These are phyloP conservation scores for Molanna angustata DNA, from an alignment of 2,888 invertebrate species.

Conservation along the genomic window DNA sequence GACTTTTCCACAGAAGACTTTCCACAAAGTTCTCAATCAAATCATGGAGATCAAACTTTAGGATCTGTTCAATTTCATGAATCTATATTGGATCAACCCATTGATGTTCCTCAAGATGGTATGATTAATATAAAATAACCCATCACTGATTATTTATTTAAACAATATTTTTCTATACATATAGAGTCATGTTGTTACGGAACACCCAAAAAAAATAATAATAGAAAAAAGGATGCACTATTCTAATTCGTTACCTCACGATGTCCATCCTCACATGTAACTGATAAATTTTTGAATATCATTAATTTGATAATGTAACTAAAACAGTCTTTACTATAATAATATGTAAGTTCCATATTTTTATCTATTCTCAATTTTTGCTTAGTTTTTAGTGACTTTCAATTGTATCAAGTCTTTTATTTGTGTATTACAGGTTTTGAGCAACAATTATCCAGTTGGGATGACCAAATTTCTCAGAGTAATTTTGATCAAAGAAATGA, in stretches of 20 bases:
- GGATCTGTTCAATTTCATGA: constrained; percentile 30
- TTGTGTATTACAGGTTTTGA: constrained; percentile 39
- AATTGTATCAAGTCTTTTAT: constrained; percentile 4
- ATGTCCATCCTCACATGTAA: too few relatives aligned
- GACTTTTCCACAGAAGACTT: constrained; percentile 65
- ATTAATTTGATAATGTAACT: too few relatives aligned
- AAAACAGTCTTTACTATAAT: too few relatives aligned
- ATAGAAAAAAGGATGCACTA: too few relatives aligned
- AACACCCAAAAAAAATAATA: too few relatives aligned
- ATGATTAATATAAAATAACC: not conserved
- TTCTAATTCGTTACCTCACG: too few relatives aligned
- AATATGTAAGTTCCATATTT: not conserved
- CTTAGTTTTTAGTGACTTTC: not conserved
- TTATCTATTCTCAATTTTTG: not conserved
- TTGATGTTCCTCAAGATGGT: constrained; percentile 64
- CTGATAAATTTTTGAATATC: too few relatives aligned
- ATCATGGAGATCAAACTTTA: not conserved
- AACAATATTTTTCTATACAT: not conserved
- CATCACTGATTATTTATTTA: constrained; percentile 2
- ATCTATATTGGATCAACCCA: constrained; percentile 71
- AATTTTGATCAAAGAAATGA: constrained; percentile 33
- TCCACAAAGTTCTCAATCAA: constrained; percentile 15
- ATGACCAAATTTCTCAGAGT: constrained; percentile 44
- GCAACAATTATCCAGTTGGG: constrained; percentile 48
- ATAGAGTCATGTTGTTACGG: not conserved